A percentile compares a stretch with the other conserved stretches of the same genome.
These are phyloP conservation scores for Pangasius sanitwongsei DNA, from an alignment of 2,797 vertebrate species.

Conservation along the genomic window DNA sequence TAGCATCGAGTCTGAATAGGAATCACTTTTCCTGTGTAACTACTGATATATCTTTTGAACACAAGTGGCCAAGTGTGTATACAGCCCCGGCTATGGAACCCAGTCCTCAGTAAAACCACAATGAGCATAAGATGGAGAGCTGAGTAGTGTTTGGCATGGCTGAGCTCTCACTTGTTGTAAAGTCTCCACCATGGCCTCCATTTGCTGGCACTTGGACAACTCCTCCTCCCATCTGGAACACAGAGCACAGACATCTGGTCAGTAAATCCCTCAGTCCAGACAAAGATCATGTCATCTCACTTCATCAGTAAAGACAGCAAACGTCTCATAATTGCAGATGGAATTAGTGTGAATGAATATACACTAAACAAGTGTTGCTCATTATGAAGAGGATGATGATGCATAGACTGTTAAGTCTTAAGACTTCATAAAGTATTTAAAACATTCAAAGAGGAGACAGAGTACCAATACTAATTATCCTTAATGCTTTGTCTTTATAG, in stretches of 20 bases:
- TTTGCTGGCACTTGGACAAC: constrained; percentile 76
- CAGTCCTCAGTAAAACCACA: background rate
- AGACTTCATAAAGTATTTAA: background rate
- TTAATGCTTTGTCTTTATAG: background rate
- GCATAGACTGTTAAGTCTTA: background rate
- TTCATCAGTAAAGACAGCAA: background rate
- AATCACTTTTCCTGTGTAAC: background rate
- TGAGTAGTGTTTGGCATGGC: background rate
- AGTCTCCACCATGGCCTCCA: constrained; percentile 83
- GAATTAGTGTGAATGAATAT: background rate
- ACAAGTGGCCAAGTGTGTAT: background rate
- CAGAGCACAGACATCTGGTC: constrained; percentile 39
- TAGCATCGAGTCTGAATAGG: background rate
- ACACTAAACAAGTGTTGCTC: background rate
- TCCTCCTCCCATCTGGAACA: constrained; percentile 88
- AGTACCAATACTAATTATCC: background rate
- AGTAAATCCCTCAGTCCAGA: constrained; percentile 7
- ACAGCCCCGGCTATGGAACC: background rate
- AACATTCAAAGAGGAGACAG: background rate
- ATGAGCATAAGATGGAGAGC: background rate
- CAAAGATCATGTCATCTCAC: background rate
- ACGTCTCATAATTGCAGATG: background rate
- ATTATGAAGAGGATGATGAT: background rate
- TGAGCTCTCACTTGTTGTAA: constrained; percentile 78
- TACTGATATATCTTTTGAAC: background rate